These are phyloP conservation scores for Corella eumyota DNA, from an alignment of 23 tunicate genomes.

Conservation along the genomic window DNA sequence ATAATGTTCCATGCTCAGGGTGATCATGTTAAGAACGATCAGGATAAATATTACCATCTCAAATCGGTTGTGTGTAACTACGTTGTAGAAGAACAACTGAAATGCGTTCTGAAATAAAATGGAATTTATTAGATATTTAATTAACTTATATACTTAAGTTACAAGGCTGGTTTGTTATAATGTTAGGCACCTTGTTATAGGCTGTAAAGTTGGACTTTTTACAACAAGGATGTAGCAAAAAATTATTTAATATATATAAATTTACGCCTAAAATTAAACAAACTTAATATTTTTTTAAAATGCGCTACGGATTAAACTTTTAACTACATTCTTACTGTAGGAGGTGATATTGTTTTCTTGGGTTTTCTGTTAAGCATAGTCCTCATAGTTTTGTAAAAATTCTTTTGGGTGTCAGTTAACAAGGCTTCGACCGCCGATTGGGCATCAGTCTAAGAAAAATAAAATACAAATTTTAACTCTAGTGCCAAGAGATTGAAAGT, in stretches of 20 bases:
- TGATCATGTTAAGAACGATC: constrained; percentile 77
- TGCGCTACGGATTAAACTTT: too few relatives aligned
- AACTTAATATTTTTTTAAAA: too few relatives aligned
- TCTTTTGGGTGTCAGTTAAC: constrained; percentile 78
- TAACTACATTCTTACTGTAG: constrained; percentile 54
- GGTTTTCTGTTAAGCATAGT: constrained; percentile 92
- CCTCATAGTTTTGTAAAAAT: constrained; percentile 93
- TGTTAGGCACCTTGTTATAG: neutral
- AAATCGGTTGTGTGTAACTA: constrained; percentile 72
- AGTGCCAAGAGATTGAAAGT: neutral
- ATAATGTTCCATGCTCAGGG: constrained; percentile 84
- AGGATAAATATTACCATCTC: constrained; percentile 67
- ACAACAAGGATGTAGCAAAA: too few relatives aligned
- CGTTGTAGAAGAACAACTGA: constrained; percentile 47
- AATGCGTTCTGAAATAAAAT: constrained; percentile 30
- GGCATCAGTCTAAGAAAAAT: constrained; percentile 43
- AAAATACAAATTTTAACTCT: neutral
- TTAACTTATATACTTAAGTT: too few relatives aligned
- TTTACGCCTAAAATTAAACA: too few relatives aligned
- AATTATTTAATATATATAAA: too few relatives aligned
- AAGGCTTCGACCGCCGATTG: constrained; percentile 73
- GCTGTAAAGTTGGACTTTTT: too few relatives aligned
- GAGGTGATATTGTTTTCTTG: constrained; percentile 88
- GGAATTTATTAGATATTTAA: neutral
- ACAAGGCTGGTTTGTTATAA: too few relatives aligned